Base-by-base conservation (phyloP, 2,888 invertebrate species). In the Shargacucullia verbasci region DNA sequence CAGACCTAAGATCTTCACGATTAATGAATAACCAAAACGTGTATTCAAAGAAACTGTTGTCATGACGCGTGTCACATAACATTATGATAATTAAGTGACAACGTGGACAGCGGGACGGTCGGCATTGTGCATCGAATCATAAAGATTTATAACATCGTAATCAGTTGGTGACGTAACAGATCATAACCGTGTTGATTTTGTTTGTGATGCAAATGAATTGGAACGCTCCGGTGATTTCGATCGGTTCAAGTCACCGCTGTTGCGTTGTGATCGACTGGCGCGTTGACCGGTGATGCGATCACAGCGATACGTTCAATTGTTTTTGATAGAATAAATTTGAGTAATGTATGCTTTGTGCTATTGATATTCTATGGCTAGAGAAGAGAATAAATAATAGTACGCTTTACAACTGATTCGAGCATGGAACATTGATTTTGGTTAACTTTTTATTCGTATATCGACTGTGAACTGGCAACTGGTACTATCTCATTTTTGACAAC, bases 191-290 rank as follows among this genome's bases (percentile, higher is more conserved):
- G 77, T 73, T 80, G 71, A 73, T 75, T 76, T 71, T 63, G 60
- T 80, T 78, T 72, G 79, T 80, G 69, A 86, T 87, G 85, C 70
- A 84, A 88, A 87, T 85, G 84, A 84, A 72, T 71, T 74, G 76
- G 71, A 79, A 74, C 77, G 73, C 68, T 63, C 54, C 63, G 64
- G 75, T 59, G 40, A 40, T 20, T 50, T 29, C 70, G 57, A 29
- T 29, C 29, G 29, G 14, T 44, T 20, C 13, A 35, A 50, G 48
- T n/a, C 33, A 20, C 20, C 20, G 33, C 37, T 37, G 37, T 27
- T 48, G 50, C 13, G 35, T 43, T 57, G 47, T 68, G 69, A 62
- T 62, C 54, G 63, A 43, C 48, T 35, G 52, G 13, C 31, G 8
- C 12, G 37, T 4, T 14, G 35, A 41, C 15, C 50, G 29, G 29